These are phyloP conservation scores for Prunella strophiata DNA, from an alignment of 2,797 vertebrate species.

Conservation along the genomic window DNA sequence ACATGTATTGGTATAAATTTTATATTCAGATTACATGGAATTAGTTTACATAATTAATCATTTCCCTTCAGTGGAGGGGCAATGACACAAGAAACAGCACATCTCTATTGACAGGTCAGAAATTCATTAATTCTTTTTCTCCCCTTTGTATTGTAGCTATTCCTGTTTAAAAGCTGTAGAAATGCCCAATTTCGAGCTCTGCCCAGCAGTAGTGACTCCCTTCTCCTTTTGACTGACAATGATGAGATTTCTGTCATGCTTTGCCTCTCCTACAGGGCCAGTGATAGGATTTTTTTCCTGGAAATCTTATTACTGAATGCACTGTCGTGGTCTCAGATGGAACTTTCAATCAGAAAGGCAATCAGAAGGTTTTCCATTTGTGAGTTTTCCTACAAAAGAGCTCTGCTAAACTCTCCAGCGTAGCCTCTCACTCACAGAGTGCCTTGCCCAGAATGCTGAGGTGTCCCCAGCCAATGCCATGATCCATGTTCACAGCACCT, in stretches of 20 bases:
- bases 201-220: slow-evolving; percentile 55
- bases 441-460: slow-evolving; percentile 48
- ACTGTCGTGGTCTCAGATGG: slow-evolving; percentile 77
- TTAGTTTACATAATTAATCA: neutral
- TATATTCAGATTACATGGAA: neutral
- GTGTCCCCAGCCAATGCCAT: slow-evolving; percentile 49
- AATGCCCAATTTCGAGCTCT: slow-evolving; percentile 67
- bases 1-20: neutral
- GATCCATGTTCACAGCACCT: slow-evolving; percentile 46
- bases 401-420: slow-evolving; percentile 58
- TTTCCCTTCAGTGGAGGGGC: neutral
- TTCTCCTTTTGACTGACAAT: slow-evolving; percentile 77
- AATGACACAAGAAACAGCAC: neutral
- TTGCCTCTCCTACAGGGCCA: slow-evolving; percentile 76
- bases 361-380: slow-evolving; percentile 80
- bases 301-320: slow-evolving; percentile 81
- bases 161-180: slow-evolving; percentile 69
- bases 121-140: neutral
- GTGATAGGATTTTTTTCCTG: slow-evolving; percentile 79
- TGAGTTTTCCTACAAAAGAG: slow-evolving; percentile 72
- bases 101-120: neutral
- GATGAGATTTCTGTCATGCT: slow-evolving; percentile 81
- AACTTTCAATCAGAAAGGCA: slow-evolving; percentile 85
- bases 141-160: slow-evolving; percentile 30
- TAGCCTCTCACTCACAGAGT: slow-evolving; percentile 50